phyloP scores from a whole-genome alignment of 2,888 invertebrate genomes.

The Drosophila prolongata region DNA sequence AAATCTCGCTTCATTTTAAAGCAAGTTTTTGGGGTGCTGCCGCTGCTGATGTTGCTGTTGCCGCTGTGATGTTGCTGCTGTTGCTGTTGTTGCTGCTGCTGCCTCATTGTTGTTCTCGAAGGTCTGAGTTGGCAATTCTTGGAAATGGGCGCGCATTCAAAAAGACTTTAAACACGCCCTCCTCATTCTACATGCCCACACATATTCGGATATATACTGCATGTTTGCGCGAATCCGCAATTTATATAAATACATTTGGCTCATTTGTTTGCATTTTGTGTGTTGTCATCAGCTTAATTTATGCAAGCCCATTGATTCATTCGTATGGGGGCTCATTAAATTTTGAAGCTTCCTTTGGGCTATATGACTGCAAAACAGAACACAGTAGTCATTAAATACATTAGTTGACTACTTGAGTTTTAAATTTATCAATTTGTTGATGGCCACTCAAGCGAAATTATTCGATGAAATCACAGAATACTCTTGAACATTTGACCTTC shows the following conservation, averaged over 20 bases:
- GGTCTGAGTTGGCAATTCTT: conserved; percentile 56
- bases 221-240: not conserved
- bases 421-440: conserved; percentile 13
- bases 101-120: conserved; percentile 22
- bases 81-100: conserved; percentile 21
- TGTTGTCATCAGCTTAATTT: conserved; percentile 52
- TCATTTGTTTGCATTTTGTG: conserved; percentile 43
- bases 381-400: conserved; percentile 7
- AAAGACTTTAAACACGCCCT: conserved; percentile 41
- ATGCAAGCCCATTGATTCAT: conserved; percentile 54
- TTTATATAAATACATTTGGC: conserved; percentile 41
- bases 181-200: conserved; percentile 20
- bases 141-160: conserved; percentile 70
- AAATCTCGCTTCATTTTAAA: conserved; percentile 71
- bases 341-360: conserved; percentile 16
- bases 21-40: conserved; percentile 41
- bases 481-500: too few relatives aligned
- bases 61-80: conserved; percentile 18
- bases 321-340: conserved; percentile 45
- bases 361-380: not conserved
- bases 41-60: conserved; percentile 16
- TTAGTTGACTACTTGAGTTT: not conserved
- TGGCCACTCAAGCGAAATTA: not conserved
- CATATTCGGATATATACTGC: conserved; percentile 23
- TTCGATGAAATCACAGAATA: too few relatives aligned